A percentile compares a stretch with the other conserved stretches of the same genome.
phyloP scores from a whole-genome alignment of 2,888 invertebrate genomes.

The Sphinx pinastri region DNA sequence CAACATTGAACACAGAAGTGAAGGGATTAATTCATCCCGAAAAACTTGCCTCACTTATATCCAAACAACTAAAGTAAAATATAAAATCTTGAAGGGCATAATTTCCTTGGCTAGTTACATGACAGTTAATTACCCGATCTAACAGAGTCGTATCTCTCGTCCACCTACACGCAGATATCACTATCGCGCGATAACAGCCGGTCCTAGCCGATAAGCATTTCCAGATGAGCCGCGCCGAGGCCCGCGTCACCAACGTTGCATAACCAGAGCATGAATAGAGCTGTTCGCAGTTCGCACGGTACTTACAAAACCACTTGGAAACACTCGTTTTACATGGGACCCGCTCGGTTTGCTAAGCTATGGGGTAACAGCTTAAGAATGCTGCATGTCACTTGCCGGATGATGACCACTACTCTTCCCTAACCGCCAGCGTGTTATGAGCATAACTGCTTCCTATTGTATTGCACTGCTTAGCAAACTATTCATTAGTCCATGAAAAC shows the following conservation, averaged over 20 bases:
- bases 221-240: not conserved
- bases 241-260: not conserved
- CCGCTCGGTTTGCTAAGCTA: not conserved
- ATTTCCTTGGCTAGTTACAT: not conserved
- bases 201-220: not conserved
- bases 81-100: not conserved
- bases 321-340: not conserved
- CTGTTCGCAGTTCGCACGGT: constrained; percentile 4
- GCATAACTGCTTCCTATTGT: too few relatives aligned
- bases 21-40: too few relatives aligned
- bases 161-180: not conserved
- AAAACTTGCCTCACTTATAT: too few relatives aligned
- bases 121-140: not conserved
- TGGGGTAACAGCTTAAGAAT: not conserved
- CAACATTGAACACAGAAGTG: too few relatives aligned
- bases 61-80: too few relatives aligned
- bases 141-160: not conserved
- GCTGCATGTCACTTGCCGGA: not conserved
- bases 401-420: too few relatives aligned
- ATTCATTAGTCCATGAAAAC: too few relatives aligned
- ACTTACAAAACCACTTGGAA: constrained; percentile 5
- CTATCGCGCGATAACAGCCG: not conserved
- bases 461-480: too few relatives aligned
- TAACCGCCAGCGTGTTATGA: too few relatives aligned
- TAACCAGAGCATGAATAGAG: constrained; percentile 12